Percentiles rank a stretch among this genome's conserved stretches.
These are phyloP conservation scores for Plebejus argus DNA, from an alignment of 2,888 invertebrate genomes.

Conservation along the genomic window DNA sequence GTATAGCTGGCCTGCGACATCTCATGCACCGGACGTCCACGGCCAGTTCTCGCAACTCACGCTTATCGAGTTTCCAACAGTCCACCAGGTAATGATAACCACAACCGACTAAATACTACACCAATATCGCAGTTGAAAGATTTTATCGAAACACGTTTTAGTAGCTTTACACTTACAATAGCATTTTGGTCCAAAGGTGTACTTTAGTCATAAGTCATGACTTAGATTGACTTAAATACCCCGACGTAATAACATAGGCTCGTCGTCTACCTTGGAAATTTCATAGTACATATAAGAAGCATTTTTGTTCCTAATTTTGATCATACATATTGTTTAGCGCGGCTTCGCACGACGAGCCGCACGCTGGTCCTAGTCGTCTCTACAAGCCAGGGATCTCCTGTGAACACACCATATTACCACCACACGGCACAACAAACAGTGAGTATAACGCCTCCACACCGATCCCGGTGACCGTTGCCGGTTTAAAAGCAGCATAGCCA, in stretches of 20 bases:
- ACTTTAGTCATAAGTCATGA: background rate
- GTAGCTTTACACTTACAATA: too few relatives aligned
- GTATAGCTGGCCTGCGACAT: slow-evolving; percentile 47
- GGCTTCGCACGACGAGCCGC: slow-evolving; percentile 62
- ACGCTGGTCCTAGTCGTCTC: slow-evolving; percentile 48
- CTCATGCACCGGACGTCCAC: slow-evolving; percentile 58
- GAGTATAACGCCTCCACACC: slow-evolving; percentile 24
- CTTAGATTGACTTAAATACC: background rate
- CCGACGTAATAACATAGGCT: background rate
- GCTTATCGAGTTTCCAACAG: slow-evolving; percentile 64
- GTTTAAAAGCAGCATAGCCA: background rate
- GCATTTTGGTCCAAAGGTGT: too few relatives aligned
- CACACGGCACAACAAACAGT: slow-evolving; percentile 29
- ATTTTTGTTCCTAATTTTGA: background rate
- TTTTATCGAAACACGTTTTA: background rate
- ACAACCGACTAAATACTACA: background rate
- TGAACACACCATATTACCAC: slow-evolving; percentile 55
- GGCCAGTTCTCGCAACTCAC: slow-evolving; percentile 61
- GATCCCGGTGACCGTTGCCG: background rate
- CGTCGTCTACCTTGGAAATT: background rate
- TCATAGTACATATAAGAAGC: background rate
- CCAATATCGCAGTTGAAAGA: background rate
- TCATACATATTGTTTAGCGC: slow-evolving; percentile 48
- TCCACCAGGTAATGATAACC: slow-evolving; percentile 57
- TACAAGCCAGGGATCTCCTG: slow-evolving; percentile 56